These are phyloP conservation scores for Macrotrachela quadricornifera DNA, from an alignment of 1,140 invertebrate genomes.

Conservation along the genomic window DNA sequence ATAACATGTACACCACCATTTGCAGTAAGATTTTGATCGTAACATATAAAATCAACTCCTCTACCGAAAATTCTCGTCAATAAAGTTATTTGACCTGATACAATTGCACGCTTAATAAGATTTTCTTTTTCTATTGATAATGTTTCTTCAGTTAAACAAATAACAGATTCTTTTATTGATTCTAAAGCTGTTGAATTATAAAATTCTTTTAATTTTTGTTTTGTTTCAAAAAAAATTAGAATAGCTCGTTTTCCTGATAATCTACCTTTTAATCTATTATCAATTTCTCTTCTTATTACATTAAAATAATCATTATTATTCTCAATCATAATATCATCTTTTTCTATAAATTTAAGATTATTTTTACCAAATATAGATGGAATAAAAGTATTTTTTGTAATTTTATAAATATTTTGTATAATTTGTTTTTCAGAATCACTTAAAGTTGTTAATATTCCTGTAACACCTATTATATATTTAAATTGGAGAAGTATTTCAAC, in stretches of 20 bases:
- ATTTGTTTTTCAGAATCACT: background rate
- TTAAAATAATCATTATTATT: background rate
- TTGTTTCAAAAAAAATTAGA: background rate
- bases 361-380: background rate
- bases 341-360: background rate
- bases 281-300: background rate
- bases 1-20: background rate
- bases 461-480: background rate
- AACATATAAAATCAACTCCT: background rate
- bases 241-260: background rate
- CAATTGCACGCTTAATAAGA: background rate
- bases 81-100: background rate
- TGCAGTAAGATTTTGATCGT: background rate
- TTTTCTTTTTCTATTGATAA: background rate
- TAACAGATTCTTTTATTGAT: background rate
- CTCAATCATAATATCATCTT: background rate
- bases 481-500: background rate
- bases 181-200: background rate
- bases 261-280: background rate
- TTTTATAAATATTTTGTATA: too few relatives aligned
- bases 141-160: background rate
- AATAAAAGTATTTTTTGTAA: too few relatives aligned
- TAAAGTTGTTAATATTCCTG: background rate
- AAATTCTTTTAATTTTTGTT: background rate
- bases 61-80: background rate